Percentiles rank a stretch among this genome's conserved stretches.
Conservation (phyloP, 2,113 vertebrate genomes). For the Vidua chalybeata region DNA sequence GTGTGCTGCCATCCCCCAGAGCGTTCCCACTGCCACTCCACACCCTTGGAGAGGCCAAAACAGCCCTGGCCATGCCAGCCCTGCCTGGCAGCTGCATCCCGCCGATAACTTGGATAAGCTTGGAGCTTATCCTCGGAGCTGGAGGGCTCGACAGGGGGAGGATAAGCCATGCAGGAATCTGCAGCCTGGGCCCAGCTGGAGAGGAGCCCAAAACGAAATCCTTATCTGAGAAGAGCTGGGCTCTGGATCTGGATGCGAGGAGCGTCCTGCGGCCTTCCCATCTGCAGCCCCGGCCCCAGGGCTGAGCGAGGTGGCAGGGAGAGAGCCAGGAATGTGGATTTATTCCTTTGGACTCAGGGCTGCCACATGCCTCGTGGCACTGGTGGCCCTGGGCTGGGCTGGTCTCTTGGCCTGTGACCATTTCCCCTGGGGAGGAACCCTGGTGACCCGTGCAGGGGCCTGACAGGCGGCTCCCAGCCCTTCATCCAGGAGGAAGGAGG, state of each 20-base stretch:
- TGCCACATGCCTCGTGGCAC: not conserved
- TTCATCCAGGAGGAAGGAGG: not conserved
- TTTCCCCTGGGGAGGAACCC: not conserved
- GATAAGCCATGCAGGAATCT: not conserved
- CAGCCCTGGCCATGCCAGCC: not conserved
- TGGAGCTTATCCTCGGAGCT: not conserved
- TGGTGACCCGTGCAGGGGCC: fast-evolving
- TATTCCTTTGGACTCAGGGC: not conserved
- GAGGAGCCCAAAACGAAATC: slow-evolving; percentile 6
- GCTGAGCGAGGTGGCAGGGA: fast-evolving
- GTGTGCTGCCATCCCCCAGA: not conserved
- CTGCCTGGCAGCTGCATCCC: not conserved
- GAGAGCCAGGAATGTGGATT: not conserved
- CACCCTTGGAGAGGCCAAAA: not conserved
- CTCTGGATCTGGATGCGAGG: not conserved
- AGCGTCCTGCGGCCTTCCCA: not conserved
- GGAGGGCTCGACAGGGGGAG: not conserved
- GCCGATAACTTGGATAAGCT: not conserved
- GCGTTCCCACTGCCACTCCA: not conserved
- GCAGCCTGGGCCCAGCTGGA: not conserved
- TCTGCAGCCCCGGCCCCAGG: not conserved
- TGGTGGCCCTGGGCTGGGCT: not conserved
- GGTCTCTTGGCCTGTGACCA: not conserved
- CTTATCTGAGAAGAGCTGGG: not conserved
- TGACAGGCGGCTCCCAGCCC: not conserved